phyloP scores from a whole-genome alignment of 2,888 invertebrate species.

The Drosophila histrio region DNA sequence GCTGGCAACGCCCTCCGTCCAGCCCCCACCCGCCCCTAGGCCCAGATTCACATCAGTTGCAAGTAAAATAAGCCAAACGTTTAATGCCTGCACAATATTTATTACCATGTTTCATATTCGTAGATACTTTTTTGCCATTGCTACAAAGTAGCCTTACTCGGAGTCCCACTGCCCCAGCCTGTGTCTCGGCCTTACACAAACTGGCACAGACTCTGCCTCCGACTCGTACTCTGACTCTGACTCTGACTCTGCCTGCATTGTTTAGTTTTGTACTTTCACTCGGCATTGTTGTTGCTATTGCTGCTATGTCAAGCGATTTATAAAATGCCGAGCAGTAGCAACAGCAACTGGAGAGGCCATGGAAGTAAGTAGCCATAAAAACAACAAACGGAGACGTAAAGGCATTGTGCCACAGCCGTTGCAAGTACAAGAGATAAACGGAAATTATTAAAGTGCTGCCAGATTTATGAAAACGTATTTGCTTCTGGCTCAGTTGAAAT shows the following conservation, averaged over 20 bases:
- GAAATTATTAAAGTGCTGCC: conserved; percentile 79
- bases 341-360: conserved; percentile 42
- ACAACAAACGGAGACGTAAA: conserved; percentile 45
- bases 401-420: conserved; percentile 61
- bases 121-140: conserved; percentile 59
- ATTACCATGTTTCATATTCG: conserved; percentile 80
- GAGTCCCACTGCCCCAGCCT: conserved; percentile 3
- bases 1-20: conserved; percentile 41
- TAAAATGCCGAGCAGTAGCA: conserved; percentile 65
- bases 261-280: conserved; percentile 60
- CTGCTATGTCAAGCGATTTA: conserved; percentile 77
- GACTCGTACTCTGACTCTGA: background rate
- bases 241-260: conserved; percentile 46
- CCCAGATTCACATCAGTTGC: conserved; percentile 46
- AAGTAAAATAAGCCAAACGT: conserved; percentile 73
- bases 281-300: conserved; percentile 40
- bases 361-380: conserved; percentile 57
- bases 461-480: conserved; percentile 77
- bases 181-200: background rate
- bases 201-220: background rate
- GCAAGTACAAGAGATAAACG: conserved; percentile 70
- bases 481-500: conserved; percentile 7
- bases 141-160: conserved; percentile 52
- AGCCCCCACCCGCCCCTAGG: background rate
- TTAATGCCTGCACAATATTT: conserved; percentile 80